phyloP scores from a whole-genome alignment of 2,888 invertebrate species.

The Xestia c-nigrum region DNA sequence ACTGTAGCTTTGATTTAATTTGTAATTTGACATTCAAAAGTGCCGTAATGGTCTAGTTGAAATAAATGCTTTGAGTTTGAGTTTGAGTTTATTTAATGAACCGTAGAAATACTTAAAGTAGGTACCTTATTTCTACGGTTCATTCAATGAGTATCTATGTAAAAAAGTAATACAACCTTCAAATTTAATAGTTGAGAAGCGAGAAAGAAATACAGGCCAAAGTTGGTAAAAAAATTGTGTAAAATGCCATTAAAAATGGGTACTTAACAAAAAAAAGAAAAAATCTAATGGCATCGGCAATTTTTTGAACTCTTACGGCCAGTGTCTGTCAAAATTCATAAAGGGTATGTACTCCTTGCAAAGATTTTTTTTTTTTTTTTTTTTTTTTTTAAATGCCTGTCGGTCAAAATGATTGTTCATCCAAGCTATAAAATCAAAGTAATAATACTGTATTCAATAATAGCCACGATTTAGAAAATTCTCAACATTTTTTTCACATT shows the following conservation, averaged over 20 bases:
- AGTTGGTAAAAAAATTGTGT: not conserved
- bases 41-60: too few relatives aligned
- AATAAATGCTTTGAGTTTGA: too few relatives aligned
- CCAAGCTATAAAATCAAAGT: not conserved
- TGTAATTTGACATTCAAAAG: too few relatives aligned
- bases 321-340: not conserved
- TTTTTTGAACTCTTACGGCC: not conserved
- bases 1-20: too few relatives aligned
- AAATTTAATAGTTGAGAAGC: too few relatives aligned
- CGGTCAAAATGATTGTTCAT: not conserved
- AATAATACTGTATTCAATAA: conserved; percentile 4
- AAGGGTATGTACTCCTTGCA: not conserved
- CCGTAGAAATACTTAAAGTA: too few relatives aligned
- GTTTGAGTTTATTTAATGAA: too few relatives aligned
- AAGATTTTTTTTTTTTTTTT: too few relatives aligned
- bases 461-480: conserved; percentile 28
- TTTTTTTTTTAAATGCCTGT: not conserved
- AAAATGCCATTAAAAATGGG: not conserved
- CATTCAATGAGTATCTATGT: not conserved
- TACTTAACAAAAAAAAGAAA: not conserved
- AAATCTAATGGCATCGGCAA: not conserved
- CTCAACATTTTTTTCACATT: conserved; percentile 44
- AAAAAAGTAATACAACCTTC: not conserved
- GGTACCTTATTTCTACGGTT: not conserved
- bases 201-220: not conserved